Percentiles rank a stretch among this genome's conserved stretches.
phyloP scores from a whole-genome alignment of 2,113 vertebrate genomes.

The Erythrolamprus reginae region DNA sequence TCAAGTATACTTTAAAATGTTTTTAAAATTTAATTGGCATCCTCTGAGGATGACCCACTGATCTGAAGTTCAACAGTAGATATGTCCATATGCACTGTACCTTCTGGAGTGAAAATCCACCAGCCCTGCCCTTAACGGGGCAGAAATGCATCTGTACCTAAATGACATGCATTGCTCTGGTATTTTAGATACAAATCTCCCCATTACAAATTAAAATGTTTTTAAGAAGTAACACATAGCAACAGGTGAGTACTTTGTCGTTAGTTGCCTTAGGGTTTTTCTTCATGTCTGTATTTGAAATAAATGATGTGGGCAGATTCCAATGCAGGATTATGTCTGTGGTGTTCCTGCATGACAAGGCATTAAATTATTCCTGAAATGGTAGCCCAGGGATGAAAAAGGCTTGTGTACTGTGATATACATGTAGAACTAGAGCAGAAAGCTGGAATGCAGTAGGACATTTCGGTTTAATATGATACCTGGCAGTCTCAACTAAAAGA shows the following conservation, averaged over 20 bases:
- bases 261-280: neutral
- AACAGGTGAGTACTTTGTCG: neutral
- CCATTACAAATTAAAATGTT: neutral
- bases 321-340: neutral
- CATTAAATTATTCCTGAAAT: neutral
- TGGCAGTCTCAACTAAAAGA: rapidly evolving
- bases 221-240: neutral
- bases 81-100: neutral
- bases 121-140: neutral
- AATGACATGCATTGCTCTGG: neutral
- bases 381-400: neutral
- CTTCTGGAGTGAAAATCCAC: neutral
- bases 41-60: neutral
- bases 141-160: neutral
- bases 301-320: neutral
- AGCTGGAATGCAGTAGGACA: neutral
- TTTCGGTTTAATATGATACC: neutral
- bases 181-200: neutral
- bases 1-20: neutral
- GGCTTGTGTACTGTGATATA: neutral
- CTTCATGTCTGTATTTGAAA: neutral
- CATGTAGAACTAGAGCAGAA: neutral
- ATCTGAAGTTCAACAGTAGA: neutral
- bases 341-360: neutral
- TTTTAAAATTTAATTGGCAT: neutral